These are phyloP conservation scores for Cheumatopsyche charites DNA, from an alignment of 1,140 invertebrate genomes.

Conservation along the genomic window DNA sequence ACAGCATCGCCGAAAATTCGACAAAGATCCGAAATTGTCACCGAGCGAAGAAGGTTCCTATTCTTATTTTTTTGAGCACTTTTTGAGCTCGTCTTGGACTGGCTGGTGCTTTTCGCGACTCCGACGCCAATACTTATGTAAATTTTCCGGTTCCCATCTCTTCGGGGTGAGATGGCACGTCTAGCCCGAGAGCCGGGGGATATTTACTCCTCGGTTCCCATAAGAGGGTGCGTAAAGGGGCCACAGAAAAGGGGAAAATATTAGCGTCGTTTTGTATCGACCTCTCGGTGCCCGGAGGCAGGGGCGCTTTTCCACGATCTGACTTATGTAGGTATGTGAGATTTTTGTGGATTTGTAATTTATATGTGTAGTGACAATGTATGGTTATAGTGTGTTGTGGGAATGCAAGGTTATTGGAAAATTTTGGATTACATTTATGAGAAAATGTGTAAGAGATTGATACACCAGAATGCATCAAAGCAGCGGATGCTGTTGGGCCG, in stretches of 20 bases:
- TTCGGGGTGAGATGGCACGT: background rate
- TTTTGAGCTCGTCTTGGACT: background rate
- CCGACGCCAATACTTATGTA: conserved; percentile 28
- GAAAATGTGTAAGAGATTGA: too few species aligned
- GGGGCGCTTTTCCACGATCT: too few species aligned
- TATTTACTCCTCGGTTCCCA: conserved; percentile 35
- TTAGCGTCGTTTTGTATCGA: conserved; percentile 39
- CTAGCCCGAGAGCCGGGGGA: background rate
- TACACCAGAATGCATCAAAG: too few species aligned
- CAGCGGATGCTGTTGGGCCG: too few species aligned
- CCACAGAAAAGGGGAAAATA: conserved; percentile 35
- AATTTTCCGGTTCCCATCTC: conserved; percentile 4
- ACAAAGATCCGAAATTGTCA: conserved; percentile 32
- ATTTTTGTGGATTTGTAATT: too few species aligned
- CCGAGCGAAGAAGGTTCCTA: background rate
- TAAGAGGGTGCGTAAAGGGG: conserved; percentile 32
- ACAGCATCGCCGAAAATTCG: conserved; percentile 22
- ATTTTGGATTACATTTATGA: too few species aligned
- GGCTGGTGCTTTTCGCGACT: background rate
- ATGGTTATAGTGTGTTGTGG: too few species aligned
- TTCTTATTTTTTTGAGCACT: too few species aligned
- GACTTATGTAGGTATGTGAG: too few species aligned
- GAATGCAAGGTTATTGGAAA: too few species aligned
- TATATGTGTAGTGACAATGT: too few species aligned
- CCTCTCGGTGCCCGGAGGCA: too few species aligned